Conservation (phyloP, 2,113 vertebrate genomes). For the Corythornis madagascariensis region DNA sequence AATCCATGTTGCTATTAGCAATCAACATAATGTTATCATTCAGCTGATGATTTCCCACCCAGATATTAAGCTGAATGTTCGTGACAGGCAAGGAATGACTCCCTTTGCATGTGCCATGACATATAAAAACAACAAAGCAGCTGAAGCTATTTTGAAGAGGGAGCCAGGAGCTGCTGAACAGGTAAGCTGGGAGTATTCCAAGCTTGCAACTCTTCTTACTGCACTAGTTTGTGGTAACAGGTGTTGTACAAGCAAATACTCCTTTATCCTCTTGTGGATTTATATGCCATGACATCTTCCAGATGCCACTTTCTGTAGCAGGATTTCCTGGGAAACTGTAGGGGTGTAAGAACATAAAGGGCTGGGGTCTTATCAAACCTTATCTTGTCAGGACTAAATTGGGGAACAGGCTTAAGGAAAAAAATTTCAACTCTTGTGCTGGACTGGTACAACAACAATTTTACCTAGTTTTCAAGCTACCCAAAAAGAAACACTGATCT, state of each 20-base stretch:
- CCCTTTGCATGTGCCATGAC: slow-evolving; percentile 99
- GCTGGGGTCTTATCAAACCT: not conserved
- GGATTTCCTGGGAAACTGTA: not conserved
- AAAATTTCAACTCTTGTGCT: not conserved
- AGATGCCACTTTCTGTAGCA: not conserved
- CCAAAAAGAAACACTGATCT: not conserved
- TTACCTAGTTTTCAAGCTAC: not conserved
- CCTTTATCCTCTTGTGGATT: not conserved
- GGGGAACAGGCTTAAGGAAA: not conserved
- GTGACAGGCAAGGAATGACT: slow-evolving; percentile 95
- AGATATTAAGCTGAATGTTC: slow-evolving; percentile 88
- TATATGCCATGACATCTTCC: not conserved
- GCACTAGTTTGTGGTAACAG: not conserved
- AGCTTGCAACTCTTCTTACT: not conserved
- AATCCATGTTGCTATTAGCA: slow-evolving; percentile 95
- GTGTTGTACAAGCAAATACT: not conserved
- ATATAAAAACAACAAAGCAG: slow-evolving; percentile 96
- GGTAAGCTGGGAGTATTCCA: slow-evolving; percentile 68
- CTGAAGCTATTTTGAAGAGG: slow-evolving; percentile 94
- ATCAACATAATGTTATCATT: slow-evolving; percentile 93
- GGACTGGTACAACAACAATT: not conserved
- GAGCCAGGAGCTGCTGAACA: slow-evolving; percentile 96
- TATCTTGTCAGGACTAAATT: not conserved
- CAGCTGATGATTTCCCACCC: slow-evolving; percentile 96
- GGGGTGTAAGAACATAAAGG: not conserved